Evolutionary conservation across 2,888 invertebrate genomes (phyloP), one percentile per base, ranked within the genome.

Genomic region (Agonopterix subpropinquella): DNA sequence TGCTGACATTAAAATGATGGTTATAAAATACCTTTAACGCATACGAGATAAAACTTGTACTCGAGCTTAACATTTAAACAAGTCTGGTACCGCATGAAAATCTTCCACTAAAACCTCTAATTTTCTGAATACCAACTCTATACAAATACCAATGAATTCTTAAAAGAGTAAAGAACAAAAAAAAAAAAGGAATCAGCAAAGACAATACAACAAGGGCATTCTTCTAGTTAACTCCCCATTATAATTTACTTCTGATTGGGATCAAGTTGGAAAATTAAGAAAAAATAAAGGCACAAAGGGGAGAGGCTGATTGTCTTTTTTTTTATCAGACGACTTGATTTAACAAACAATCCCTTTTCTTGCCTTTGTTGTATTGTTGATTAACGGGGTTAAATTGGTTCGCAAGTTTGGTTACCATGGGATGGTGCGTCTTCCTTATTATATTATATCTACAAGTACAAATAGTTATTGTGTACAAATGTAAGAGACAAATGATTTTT

Each of bases 231-330:
- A 84, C 78, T 81, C 77, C 70, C 85, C 81, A 81, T 86, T 87
- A 86, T 85, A 86, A 87, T 86, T 86, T 86, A 85, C 81, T 80
- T 74, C 77, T 83, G 87, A 88, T 88, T 86, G 85, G 73, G 83
- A 88, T 88, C 87, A 84, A 82, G 70, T 79, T 48, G 49, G 78
- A 83, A 88, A 18, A 88, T 87, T 86, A 88, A 87, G 85, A 88
- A 86, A 64, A 59, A 60, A 61, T 61, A 60, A 62, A 59, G 59
- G 49, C 8, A 36, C 9, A 68, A 66, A 71, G 73, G 66, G 61
- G 63, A 69, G 63, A 67, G 69, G 66, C 67, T 70, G 67, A 64
- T 71, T 80, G 83, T 82, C 85, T 82, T 81, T 80, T 76, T 80
- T 18, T 18, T 18, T 85, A 85, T 86, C 86, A 85, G 73, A 69